Conservation (phyloP, 2,113 vertebrate genomes). For the Anarhynchus alexandrinus region DNA sequence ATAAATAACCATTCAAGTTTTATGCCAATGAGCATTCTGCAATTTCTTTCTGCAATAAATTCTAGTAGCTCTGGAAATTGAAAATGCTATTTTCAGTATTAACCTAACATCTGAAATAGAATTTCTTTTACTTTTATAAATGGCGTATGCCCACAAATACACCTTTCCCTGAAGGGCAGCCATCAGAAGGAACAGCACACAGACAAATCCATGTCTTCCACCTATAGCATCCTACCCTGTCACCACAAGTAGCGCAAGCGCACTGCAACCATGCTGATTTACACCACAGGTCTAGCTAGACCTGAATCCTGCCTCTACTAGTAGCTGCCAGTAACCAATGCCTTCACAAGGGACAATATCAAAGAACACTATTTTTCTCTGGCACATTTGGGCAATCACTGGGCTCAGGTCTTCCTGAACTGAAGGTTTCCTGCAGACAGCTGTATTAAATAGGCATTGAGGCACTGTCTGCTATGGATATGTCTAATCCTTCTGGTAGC, state of each 20-base stretch:
- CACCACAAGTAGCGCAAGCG: background rate
- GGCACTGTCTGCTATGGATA: background rate
- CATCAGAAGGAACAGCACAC: background rate
- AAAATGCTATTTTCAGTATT: background rate
- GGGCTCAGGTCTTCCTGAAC: background rate
- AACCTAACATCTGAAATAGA: background rate
- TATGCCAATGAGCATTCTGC: fast-evolving
- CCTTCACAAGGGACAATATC: background rate
- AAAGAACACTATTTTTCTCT: background rate
- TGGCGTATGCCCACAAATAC: background rate
- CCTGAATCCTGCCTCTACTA: background rate
- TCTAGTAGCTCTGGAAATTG: background rate
- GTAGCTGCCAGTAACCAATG: background rate
- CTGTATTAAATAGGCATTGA: background rate
- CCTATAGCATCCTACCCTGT: background rate
- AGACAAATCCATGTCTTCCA: background rate
- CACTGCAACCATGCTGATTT: background rate
- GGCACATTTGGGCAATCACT: background rate
- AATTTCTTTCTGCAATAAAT: background rate
- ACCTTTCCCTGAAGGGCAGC: background rate
- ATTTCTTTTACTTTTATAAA: background rate
- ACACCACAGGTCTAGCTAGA: background rate
- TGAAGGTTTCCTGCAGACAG: background rate
- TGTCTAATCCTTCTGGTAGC: background rate
- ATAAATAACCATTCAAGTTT: background rate